Percentiles rank a stretch among this genome's conserved stretches.
These are phyloP conservation scores for Pseudomyrmex flavicornis DNA, from an alignment of 1,140 invertebrate species.

Conservation along the genomic window DNA sequence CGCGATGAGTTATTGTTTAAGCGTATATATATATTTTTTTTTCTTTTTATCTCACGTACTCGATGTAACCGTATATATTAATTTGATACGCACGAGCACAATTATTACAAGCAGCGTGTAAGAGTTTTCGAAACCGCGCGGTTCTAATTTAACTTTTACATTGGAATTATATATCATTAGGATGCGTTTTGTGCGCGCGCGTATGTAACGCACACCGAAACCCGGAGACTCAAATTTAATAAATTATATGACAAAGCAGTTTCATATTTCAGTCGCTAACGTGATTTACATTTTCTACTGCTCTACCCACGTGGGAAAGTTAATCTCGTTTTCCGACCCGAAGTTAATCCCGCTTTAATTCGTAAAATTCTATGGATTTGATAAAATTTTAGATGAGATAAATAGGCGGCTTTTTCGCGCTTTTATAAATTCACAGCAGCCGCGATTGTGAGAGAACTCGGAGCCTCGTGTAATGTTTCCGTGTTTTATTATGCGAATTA, in stretches of 20 bases:
- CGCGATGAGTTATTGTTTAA: constrained; percentile 6
- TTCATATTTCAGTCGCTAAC: constrained; percentile 30
- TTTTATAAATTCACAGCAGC: not conserved
- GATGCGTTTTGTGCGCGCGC: no score
- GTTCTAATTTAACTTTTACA: constrained; percentile 10
- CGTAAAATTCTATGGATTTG: constrained; percentile 42
- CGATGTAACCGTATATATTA: no score
- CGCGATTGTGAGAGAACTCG: not conserved
- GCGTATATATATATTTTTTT: not conserved
- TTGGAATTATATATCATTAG: not conserved
- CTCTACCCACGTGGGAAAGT: not conserved
- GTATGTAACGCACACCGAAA: not conserved
- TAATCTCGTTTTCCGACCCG: constrained; percentile 30
- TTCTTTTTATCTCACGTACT: no score
- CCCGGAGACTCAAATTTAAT: constrained; percentile 20
- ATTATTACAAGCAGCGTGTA: constrained; percentile 1
- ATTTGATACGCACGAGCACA: not conserved
- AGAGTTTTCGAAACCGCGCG: not conserved
- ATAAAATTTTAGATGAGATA: not conserved
- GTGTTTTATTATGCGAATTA: constrained; percentile 1
- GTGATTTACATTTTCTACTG: constrained; percentile 15
- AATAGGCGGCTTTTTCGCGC: not conserved
- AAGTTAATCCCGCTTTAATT: constrained; percentile 33
- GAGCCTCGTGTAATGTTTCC: not conserved
- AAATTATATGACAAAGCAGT: not conserved